A percentile compares a stretch with the other conserved stretches of the same genome.
These are phyloP conservation scores for Drosophila siamana DNA, from an alignment of 2,888 invertebrate species.

Conservation along the genomic window DNA sequence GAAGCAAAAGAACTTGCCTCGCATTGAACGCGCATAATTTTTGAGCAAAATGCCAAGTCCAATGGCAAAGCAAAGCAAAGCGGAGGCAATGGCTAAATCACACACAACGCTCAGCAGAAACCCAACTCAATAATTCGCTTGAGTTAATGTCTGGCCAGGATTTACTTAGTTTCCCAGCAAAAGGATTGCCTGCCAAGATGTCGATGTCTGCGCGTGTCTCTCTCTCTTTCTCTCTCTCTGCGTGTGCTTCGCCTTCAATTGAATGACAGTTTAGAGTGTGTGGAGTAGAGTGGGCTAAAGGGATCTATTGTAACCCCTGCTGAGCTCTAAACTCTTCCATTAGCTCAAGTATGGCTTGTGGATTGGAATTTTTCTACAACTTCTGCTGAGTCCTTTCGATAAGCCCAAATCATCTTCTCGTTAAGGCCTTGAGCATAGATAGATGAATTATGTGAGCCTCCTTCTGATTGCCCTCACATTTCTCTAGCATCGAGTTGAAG, in stretches of 20 bases:
- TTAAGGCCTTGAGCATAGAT: not conserved
- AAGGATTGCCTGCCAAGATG: conserved; percentile 30
- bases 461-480: not conserved
- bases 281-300: not conserved
- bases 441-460: not conserved
- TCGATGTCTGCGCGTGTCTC: not conserved
- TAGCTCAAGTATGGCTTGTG: conserved; percentile 11
- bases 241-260: not conserved
- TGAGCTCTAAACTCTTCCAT: conserved; percentile 15
- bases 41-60: conserved; percentile 19
- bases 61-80: conserved; percentile 29
- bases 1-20: conserved; percentile 1
- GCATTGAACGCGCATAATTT: conserved; percentile 34
- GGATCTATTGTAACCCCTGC: conserved; percentile 2
- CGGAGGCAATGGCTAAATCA: not conserved
- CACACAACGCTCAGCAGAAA: conserved; percentile 36
- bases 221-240: too few species aligned
- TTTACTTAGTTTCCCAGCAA: conserved; percentile 25
- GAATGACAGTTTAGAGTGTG: conserved; percentile 1
- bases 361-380: not conserved
- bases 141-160: conserved; percentile 44
- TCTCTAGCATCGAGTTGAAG: not conserved
- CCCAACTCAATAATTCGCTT: conserved; percentile 59
- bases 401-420: not conserved
- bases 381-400: not conserved